These are phyloP conservation scores for Andrena chrysosceles DNA, from an alignment of 2,888 invertebrate species.

Conservation along the genomic window DNA sequence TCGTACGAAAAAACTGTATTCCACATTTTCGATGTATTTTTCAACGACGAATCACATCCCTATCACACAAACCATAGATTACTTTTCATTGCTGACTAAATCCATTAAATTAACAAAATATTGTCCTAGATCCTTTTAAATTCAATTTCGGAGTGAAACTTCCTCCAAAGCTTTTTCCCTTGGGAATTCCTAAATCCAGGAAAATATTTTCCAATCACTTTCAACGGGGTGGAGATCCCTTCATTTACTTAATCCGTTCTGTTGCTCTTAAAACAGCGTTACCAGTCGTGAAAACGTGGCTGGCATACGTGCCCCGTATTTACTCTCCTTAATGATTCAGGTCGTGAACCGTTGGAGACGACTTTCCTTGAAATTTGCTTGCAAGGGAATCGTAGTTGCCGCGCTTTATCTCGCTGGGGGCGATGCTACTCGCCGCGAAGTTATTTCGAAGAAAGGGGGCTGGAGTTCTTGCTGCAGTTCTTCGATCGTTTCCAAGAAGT, in stretches of 20 bases:
- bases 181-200: background rate
- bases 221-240: background rate
- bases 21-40: too few relatives aligned
- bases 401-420: slow-evolving; percentile 1
- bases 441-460: background rate
- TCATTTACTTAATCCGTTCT: background rate
- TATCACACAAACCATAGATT: too few relatives aligned
- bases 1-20: too few relatives aligned
- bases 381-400: background rate
- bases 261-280: background rate
- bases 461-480: background rate
- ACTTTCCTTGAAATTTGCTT: slow-evolving; percentile 5
- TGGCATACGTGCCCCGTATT: background rate
- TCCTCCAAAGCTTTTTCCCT: background rate
- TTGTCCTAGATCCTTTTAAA: background rate
- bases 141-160: background rate
- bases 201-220: slow-evolving; percentile 2
- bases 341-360: background rate
- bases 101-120: background rate
- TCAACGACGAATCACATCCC: too few relatives aligned
- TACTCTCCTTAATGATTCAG: slow-evolving; percentile 22
- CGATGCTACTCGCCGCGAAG: background rate
- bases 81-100: too few relatives aligned
- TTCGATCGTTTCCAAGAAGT: background rate
- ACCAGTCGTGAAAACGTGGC: background rate